phyloP scores from a whole-genome alignment of 2,888 invertebrate species.

The Amphipyra tragopoginis region DNA sequence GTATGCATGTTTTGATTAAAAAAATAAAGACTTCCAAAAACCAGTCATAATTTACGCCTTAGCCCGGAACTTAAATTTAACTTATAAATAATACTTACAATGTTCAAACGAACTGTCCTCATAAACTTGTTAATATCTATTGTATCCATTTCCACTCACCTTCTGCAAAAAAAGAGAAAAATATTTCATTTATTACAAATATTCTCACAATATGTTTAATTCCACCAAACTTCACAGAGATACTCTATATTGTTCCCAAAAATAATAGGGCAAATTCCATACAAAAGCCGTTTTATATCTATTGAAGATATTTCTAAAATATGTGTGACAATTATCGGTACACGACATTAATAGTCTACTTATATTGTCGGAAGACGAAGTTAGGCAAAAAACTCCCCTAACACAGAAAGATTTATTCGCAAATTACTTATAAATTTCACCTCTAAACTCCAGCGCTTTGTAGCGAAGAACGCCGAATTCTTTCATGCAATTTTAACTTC shows the following conservation, averaged over 20 bases:
- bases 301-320: constrained; percentile 84
- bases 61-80: background rate
- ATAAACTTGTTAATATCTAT: constrained; percentile 50
- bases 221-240: constrained; percentile 59
- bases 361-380: constrained; percentile 78
- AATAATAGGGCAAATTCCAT: constrained; percentile 69
- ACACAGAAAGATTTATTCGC: constrained; percentile 86
- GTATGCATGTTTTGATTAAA: too few species aligned
- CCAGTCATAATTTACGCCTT: background rate
- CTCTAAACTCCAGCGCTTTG: constrained; percentile 65
- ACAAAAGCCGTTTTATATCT: constrained; percentile 66
- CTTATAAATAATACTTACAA: constrained; percentile 36
- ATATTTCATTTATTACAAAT: constrained; percentile 65
- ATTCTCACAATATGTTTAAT: constrained; percentile 69
- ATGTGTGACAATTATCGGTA: constrained; percentile 90
- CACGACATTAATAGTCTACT: constrained; percentile 88
- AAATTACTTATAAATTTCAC: constrained; percentile 89
- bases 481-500: constrained; percentile 31
- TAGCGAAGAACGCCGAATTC: constrained; percentile 37
- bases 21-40: background rate
- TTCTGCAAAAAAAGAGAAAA: constrained; percentile 84
- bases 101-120: constrained; percentile 36
- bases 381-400: constrained; percentile 82
- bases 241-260: constrained; percentile 65
- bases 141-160: constrained; percentile 76